These are phyloP conservation scores for Oxygymnocypris stewartii DNA, from an alignment of 2,113 vertebrate species.

Conservation along the genomic window DNA sequence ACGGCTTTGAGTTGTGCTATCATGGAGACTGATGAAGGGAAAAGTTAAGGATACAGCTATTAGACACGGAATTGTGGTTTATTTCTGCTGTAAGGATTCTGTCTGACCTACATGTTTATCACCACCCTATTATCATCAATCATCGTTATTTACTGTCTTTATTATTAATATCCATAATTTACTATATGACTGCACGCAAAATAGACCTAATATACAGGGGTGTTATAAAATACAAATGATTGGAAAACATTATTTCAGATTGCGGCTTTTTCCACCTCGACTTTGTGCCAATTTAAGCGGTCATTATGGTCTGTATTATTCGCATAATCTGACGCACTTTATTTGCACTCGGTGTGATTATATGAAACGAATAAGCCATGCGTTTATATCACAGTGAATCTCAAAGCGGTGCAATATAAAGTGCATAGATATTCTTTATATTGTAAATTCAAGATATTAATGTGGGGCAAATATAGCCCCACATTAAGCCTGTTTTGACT, in stretches of 20 bases:
- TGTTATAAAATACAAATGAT: not conserved
- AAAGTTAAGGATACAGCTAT: conserved; percentile 9
- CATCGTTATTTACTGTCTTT: not conserved
- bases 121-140: conserved; percentile 9
- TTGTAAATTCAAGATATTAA: not conserved
- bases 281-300: not conserved
- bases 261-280: not conserved
- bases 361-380: not conserved
- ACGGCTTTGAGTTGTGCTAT: not conserved
- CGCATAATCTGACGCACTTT: not conserved
- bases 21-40: not conserved
- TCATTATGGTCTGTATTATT: not conserved
- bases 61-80: not conserved
- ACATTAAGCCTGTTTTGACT: not conserved
- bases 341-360: not conserved
- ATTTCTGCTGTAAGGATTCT: not conserved
- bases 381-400: not conserved
- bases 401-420: not conserved
- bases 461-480: not conserved
- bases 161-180: conserved; percentile 12
- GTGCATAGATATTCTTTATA: not conserved
- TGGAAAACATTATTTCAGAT: not conserved
- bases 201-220: not conserved
- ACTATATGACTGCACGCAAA: not conserved
- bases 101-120: conserved; percentile 25